phyloP scores from a whole-genome alignment of 2,113 vertebrate species.

The Riparia riparia region DNA sequence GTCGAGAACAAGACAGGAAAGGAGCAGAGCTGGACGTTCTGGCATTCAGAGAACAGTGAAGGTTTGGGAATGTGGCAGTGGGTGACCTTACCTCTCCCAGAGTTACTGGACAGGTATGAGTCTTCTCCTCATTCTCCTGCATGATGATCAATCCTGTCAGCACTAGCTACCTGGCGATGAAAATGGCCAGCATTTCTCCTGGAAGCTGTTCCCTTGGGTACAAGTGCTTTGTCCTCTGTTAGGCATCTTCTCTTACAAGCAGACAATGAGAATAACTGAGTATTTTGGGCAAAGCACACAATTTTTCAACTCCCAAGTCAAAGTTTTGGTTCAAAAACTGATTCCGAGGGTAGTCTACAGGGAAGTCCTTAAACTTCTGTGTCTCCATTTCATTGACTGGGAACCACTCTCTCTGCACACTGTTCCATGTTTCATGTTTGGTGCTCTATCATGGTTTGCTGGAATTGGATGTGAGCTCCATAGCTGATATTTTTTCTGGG shows the following conservation, averaged over 20 bases:
- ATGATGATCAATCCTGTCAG: not conserved
- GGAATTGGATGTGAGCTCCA: not conserved
- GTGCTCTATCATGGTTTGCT: not conserved
- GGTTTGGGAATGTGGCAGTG: conserved; percentile 85
- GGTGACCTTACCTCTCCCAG: conserved; percentile 82
- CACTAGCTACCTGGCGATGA: not conserved
- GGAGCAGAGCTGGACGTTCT: conserved; percentile 81
- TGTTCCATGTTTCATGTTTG: not conserved
- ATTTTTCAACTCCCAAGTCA: not conserved
- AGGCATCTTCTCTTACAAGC: not conserved
- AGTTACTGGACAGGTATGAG: conserved; percentile 89
- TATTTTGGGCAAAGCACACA: not conserved
- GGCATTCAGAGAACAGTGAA: conserved; percentile 76
- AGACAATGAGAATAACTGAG: not conserved
- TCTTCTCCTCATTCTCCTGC: not conserved
- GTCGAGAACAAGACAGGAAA: conserved; percentile 90
- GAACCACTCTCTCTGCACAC: not conserved
- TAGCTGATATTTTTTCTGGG: not conserved
- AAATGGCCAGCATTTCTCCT: not conserved
- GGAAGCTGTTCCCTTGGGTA: not conserved
- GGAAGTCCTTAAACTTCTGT: not conserved
- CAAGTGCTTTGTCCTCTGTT: rapidly evolving
- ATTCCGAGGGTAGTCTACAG: not conserved
- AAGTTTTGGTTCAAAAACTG: not conserved
- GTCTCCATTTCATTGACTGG: not conserved